Evolutionary conservation across 2,797 vertebrate genomes (phyloP).

Genomic region (Rousettus madagascariensis): DNA sequence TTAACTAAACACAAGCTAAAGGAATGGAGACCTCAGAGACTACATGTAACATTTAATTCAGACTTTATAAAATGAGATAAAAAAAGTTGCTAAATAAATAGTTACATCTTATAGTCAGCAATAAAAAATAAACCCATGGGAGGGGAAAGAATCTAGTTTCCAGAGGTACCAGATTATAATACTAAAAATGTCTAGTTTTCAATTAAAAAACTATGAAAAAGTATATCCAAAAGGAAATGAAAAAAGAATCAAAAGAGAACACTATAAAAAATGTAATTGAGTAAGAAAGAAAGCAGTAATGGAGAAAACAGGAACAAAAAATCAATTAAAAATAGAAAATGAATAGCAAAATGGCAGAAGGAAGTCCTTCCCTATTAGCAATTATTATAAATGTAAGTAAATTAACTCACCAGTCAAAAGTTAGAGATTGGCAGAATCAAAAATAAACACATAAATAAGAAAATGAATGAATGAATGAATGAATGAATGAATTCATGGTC

Average conservation of each 20-base stretch:
- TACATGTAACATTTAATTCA: background rate
- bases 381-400: background rate
- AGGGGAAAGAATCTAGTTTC: background rate
- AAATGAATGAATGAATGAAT: too few species aligned
- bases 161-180: background rate
- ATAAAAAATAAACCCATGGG: background rate
- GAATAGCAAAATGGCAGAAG: background rate
- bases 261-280: background rate
- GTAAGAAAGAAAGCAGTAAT: background rate
- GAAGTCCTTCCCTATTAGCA: background rate
- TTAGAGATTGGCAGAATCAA: background rate
- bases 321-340: background rate
- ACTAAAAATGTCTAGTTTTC: background rate
- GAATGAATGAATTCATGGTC: too few species aligned
- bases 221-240: background rate
- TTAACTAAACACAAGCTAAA: background rate
- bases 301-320: background rate
- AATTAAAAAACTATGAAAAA: background rate
- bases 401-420: background rate
- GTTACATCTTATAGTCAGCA: background rate
- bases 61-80: background rate
- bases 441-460: too few species aligned
- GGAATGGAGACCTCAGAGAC: background rate
- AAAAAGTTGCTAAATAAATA: background rate
- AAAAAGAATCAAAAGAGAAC: background rate